Base-by-base conservation (phyloP, 2,797 vertebrate genomes). In the Lemur catta region DNA sequence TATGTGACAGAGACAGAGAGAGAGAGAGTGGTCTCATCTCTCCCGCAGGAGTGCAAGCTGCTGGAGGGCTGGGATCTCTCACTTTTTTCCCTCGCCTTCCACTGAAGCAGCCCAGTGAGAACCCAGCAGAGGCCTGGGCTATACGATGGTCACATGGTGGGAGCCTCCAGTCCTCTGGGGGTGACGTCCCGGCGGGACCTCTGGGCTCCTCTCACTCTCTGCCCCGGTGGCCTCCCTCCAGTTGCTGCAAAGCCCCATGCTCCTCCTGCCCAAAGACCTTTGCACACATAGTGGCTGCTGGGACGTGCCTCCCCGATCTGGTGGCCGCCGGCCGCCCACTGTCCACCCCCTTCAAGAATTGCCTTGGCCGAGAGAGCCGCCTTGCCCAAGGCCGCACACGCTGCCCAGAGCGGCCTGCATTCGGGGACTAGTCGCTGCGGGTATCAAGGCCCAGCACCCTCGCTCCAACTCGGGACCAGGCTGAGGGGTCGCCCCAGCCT, bases 311-410 rank as follows among this genome's bases (percentile, higher is more conserved):
- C 74, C 38, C 11, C 4, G 5, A 38, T 14, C 71, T 1, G 33
- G 46, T 0, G 7, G 6, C 48, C 1, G 11, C 17, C 3, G 3
- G n/a, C 12, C 33, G 8, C 72, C 14, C 10, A 52, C 38, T 22
- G 71, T 28, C 71, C 18, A 18, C 43, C 43, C 35, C 63, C 61
- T 26, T 92, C 26, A 10, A 22, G 46, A 72, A 48, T 3, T 18
- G 33, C 6, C 20, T 63, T 6, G 1, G 20, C 12, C 18, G 7
- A 50, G 28, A 52, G 13, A 35, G 7, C 26, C 2, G 14, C 59
- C 26, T 48, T n/a, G 7, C 28, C n/a, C 41, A 20, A 35, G 20
- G 30, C 7, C 26, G 20, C 50, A 2, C 8, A 5, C 57, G 33
- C 26, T 35, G 33, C 4, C 43, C 38, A 38, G 38, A 57, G 46